Conservation (phyloP, 2,888 invertebrate species). For the Frankliniella fusca region DNA sequence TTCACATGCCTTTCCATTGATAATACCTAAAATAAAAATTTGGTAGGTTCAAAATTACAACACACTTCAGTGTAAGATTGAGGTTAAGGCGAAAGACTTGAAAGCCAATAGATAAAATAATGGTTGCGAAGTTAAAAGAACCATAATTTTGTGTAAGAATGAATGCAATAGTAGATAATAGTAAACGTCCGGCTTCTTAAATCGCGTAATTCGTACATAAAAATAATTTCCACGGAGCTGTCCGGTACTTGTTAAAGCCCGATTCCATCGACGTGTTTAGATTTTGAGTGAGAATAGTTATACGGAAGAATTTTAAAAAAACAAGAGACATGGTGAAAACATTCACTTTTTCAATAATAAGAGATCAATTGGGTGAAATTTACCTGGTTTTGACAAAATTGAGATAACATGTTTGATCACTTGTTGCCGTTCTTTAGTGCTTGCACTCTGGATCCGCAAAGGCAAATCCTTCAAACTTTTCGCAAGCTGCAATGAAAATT, state of each 20-base stretch:
- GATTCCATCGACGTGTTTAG: too few relatives aligned
- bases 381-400: slow-evolving; percentile 71
- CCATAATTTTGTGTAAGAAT: too few relatives aligned
- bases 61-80: too few relatives aligned
- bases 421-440: slow-evolving; percentile 64
- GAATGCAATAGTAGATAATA: too few relatives aligned
- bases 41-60: too few relatives aligned
- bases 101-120: too few relatives aligned
- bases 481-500: slow-evolving; percentile 53
- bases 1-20: neutral
- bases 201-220: neutral
- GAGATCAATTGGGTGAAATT: slow-evolving; percentile 40
- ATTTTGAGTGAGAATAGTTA: too few relatives aligned
- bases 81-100: too few relatives aligned
- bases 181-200: neutral
- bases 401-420: slow-evolving; percentile 63
- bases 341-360: slow-evolving; percentile 32
- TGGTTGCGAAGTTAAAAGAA: too few relatives aligned
- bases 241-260: neutral
- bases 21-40: too few relatives aligned
- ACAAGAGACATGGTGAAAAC: slow-evolving; percentile 27
- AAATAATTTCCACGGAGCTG: neutral
- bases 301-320: too few relatives aligned
- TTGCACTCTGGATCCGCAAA: slow-evolving; percentile 67
- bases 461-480: slow-evolving; percentile 70